These are phyloP conservation scores for Actinemys pallida DNA, from an alignment of 2,113 vertebrate genomes.

Conservation along the genomic window DNA sequence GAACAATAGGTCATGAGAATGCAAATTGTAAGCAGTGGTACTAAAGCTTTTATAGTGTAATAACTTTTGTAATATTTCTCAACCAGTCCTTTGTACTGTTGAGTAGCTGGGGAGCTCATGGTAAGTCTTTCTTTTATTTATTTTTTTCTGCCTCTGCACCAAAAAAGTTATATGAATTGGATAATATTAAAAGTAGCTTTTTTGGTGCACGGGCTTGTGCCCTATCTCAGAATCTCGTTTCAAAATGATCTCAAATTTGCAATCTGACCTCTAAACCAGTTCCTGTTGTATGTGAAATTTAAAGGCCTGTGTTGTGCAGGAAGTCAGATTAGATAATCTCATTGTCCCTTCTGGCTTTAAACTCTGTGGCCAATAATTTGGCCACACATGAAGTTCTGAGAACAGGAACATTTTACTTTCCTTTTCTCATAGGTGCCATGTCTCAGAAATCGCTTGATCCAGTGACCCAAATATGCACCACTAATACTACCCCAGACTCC, in stretches of 20 bases:
- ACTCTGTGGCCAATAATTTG: not conserved
- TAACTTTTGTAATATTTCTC: not conserved
- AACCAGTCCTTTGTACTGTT: not conserved
- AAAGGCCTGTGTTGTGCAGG: too few species aligned
- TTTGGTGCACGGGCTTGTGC: not conserved
- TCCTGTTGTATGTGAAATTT: not conserved
- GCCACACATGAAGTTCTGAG: too few species aligned
- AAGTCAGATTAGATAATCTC: too few species aligned
- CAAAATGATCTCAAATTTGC: not conserved
- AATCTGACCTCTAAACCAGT: not conserved
- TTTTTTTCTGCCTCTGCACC: not conserved
- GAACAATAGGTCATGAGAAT: not conserved
- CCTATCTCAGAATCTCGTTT: not conserved
- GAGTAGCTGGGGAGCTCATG: not conserved
- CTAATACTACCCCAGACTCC: too few species aligned
- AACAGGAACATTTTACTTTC: too few species aligned
- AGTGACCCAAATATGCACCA: too few species aligned
- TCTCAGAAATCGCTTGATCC: not conserved
- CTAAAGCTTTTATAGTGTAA: not conserved
- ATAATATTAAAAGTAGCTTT: not conserved
- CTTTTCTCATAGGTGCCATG: not conserved
- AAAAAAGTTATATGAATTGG: not conserved
- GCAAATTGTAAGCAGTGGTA: not conserved
- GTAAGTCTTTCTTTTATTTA: not conserved
- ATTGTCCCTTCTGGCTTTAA: too few species aligned